Conservation (phyloP, 2,797 vertebrate genomes). For the Ambastaia sidthimunki region DNA sequence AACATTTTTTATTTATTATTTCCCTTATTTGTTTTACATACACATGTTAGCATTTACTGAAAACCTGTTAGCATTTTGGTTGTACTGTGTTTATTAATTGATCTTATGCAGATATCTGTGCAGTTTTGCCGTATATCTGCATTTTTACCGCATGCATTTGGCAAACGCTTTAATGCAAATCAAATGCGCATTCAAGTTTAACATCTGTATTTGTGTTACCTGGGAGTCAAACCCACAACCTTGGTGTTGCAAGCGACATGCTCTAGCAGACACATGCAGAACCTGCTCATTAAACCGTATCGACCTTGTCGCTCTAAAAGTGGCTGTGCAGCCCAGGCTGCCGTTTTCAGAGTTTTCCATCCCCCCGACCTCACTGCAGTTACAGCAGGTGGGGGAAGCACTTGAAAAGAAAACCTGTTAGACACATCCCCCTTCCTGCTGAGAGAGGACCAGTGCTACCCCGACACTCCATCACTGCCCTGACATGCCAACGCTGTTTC, state of each 20-base stretch:
- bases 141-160: too few relatives aligned
- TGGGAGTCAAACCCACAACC: not conserved
- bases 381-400: conserved; percentile 11
- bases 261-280: not conserved
- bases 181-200: not conserved
- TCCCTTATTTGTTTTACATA: not conserved
- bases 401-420: conserved; percentile 38
- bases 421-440: conserved; percentile 39
- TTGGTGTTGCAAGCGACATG: not conserved
- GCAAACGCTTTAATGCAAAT: too few relatives aligned
- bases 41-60: too few relatives aligned
- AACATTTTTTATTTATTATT: not conserved
- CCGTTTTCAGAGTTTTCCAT: conserved; percentile 20
- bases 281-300: not conserved
- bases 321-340: not conserved
- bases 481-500: conserved; percentile 36
- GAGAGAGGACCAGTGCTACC: conserved; percentile 20
- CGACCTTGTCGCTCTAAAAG: not conserved
- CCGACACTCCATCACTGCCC: conserved; percentile 21
- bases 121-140: too few relatives aligned
- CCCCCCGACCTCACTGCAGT: conserved; percentile 23
- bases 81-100: not conserved
- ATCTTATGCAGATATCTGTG: too few relatives aligned
- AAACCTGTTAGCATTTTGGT: too few relatives aligned
- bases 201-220: not conserved